phyloP scores from a whole-genome alignment of 2,113 vertebrate genomes.

The Pipra filicauda region DNA sequence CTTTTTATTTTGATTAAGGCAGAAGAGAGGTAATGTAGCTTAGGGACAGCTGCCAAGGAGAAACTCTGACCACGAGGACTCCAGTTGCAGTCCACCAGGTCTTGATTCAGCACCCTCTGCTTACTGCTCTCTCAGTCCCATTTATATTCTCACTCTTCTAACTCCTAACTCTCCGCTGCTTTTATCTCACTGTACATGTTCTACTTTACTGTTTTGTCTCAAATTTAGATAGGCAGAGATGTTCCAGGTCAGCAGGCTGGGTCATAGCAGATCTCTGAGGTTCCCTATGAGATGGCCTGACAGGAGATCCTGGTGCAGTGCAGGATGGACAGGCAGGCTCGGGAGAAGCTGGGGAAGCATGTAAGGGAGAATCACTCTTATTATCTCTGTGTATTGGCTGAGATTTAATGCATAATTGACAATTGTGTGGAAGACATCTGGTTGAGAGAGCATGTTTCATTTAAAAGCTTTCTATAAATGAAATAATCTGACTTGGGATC shows the following conservation, averaged over 20 bases:
- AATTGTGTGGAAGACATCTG: background rate
- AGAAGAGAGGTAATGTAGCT: background rate
- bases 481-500: background rate
- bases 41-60: background rate
- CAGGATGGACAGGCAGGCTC: background rate
- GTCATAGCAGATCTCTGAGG: background rate
- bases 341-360: background rate
- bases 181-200: background rate
- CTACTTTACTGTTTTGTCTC: background rate
- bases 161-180: background rate
- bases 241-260: background rate
- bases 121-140: background rate
- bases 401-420: background rate
- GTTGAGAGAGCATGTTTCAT: background rate
- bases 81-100: background rate
- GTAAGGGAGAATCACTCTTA: too few species aligned
- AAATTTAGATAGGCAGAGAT: background rate
- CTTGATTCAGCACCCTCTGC: background rate
- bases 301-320: background rate
- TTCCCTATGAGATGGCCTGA: background rate
- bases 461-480: background rate
- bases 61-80: background rate
- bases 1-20: background rate
- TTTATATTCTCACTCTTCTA: background rate
- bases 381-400: background rate